Evolutionary conservation across 1,140 invertebrate genomes (phyloP).

Genomic region (Camponotus pennsylvanicus): DNA sequence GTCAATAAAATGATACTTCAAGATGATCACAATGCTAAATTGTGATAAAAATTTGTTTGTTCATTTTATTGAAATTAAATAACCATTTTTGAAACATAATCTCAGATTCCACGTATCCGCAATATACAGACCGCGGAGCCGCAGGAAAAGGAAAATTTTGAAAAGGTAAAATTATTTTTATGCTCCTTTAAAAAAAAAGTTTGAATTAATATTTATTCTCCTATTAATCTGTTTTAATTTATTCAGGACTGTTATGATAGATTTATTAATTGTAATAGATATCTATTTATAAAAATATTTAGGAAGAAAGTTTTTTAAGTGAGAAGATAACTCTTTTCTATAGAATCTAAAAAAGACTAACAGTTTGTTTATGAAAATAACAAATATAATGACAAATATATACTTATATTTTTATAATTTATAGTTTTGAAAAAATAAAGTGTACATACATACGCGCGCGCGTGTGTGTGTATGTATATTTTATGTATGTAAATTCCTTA

Average conservation of each 20-base stretch:
- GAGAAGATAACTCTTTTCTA: conserved; percentile 40
- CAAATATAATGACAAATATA: neutral
- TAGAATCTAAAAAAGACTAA: neutral
- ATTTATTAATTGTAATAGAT: neutral
- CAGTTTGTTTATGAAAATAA: conserved; percentile 21
- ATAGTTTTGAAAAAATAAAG: neutral
- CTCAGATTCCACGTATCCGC: conserved; percentile 87
- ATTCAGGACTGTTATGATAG: neutral
- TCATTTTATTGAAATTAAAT: conserved; percentile 74
- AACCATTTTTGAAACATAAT: conserved; percentile 84
- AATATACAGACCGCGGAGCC: conserved; percentile 87
- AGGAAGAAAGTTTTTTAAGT: conserved; percentile 16
- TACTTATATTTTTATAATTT: conserved; percentile 28
- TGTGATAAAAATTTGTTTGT: conserved; percentile 34
- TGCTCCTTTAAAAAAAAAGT: conserved; percentile 36
- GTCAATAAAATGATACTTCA: conserved; percentile 11
- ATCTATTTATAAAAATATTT: conserved; percentile 12
- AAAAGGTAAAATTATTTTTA: conserved; percentile 88
- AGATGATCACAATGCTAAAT: conserved; percentile 27
- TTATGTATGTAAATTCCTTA: neutral
- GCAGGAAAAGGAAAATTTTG: conserved; percentile 90
- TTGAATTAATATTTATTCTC: conserved; percentile 13
- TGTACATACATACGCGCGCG: neutral
- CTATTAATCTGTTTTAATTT: neutral
- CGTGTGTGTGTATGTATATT: no score